Base-by-base conservation (phyloP, 2,113 vertebrate species). In the Macroglossus sobrinus region DNA sequence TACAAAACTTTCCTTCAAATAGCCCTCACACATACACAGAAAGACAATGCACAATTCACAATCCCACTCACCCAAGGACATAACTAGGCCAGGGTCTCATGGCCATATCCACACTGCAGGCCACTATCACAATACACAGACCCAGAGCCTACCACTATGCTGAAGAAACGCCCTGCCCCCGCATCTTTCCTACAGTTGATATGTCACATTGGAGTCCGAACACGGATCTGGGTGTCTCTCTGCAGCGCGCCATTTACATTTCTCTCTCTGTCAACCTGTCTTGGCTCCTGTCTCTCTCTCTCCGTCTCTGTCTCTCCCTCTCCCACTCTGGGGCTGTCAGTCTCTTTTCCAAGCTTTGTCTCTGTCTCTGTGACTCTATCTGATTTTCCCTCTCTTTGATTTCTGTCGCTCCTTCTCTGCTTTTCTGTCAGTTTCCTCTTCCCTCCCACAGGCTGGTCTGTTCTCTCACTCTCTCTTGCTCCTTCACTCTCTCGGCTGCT, bases 151-250 rank as follows among this genome's bases (percentile, higher is more conserved):
- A 50, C 53, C 94, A 38, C 79, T 82, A 33, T 1, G 93, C 96
- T 89, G 61, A 68, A 89, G 95, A 69, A 24, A 84, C 13, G 89
- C 97, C 97, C 96, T 95, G 93, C 97, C 97, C 92, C 66, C 89
- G 43, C 96, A 5, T 90, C 93, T 86, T 93, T 91, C 84, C 93
- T 64, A 97, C 95, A 95, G 93, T 97, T 98, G 97, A 98, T 98
- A 85, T 97, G 97, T 96, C 96, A 97, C 97, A 98, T 98, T 97
- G 97, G 97, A 98, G 97, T 98, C 97, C 94, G 76, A 91, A 98
- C 97, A 98, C 97, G 97, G 97, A 98, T 97, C 97, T 96, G 97
- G 96, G 97, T 97, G 97, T 97, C 97, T 97, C 97, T 97, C 96
- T 87, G 97, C 96, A 94, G 97, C 95, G 66, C 76, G 75, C 96